A percentile compares a stretch with the other conserved stretches of the same genome.
Conservation (phyloP, 2,797 vertebrate genomes). For the Sebastes taczanowskii region DNA sequence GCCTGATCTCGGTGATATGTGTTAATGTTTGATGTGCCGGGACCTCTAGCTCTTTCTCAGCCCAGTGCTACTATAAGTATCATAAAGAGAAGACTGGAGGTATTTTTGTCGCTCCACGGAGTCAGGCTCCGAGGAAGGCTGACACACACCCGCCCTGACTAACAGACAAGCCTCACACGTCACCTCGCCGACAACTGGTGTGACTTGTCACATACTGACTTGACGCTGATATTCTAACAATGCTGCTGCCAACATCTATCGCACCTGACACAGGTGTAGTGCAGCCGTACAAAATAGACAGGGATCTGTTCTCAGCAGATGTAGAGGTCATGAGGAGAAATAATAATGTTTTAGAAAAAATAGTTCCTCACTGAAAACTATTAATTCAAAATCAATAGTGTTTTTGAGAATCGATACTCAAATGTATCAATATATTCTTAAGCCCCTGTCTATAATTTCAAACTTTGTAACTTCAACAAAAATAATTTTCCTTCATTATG, state of each 20-base stretch:
- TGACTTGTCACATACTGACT: neutral
- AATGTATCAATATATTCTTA: too few relatives aligned
- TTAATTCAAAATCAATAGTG: too few relatives aligned
- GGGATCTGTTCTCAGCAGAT: neutral
- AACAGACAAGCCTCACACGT: conserved; percentile 11
- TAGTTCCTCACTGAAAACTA: neutral
- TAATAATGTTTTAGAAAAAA: neutral
- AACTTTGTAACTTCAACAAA: neutral
- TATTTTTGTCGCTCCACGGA: conserved; percentile 5
- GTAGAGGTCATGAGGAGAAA: neutral
- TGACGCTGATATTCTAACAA: conserved; percentile 35
- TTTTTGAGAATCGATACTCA: too few relatives aligned
- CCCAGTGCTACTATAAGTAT: neutral
- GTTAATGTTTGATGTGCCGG: conserved; percentile 36
- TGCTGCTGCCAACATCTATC: neutral
- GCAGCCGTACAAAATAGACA: neutral
- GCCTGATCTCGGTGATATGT: neutral
- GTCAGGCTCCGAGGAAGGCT: conserved; percentile 2
- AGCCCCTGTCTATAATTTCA: neutral
- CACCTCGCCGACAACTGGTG: neutral
- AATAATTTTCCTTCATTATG: neutral
- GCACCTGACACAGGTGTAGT: conserved; percentile 7
- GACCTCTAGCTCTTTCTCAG: neutral
- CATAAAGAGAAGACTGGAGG: conserved; percentile 3
- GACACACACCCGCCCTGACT: conserved; percentile 11